phyloP scores from a whole-genome alignment of 2,113 vertebrate species.

The Amblyornis subalaris region DNA sequence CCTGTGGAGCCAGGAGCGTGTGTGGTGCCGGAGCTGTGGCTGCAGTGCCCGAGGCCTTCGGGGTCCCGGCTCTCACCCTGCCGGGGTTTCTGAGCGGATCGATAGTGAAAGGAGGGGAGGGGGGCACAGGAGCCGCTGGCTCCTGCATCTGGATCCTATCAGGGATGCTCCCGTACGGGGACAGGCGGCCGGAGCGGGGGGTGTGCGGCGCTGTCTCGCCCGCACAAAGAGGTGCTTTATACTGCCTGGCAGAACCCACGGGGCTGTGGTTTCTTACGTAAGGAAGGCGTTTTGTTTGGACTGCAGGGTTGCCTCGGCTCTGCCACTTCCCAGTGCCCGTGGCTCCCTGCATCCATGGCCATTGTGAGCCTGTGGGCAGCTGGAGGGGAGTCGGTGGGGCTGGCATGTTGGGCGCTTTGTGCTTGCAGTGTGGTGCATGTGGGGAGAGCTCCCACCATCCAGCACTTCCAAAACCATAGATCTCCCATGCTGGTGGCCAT shows the following conservation, averaged over 20 bases:
- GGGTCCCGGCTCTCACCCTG: background rate
- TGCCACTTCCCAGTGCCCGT: slow-evolving; percentile 32
- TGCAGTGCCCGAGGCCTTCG: fast-evolving
- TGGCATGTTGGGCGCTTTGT: fast-evolving
- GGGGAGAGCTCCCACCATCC: background rate
- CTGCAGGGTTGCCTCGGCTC: slow-evolving; percentile 20
- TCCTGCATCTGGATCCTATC: slow-evolving; percentile 62
- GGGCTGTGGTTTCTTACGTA: slow-evolving; percentile 73
- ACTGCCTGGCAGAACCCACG: slow-evolving; percentile 56
- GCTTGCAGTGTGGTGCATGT: background rate
- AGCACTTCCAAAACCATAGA: fast-evolving
- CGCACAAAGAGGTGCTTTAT: slow-evolving; percentile 73
- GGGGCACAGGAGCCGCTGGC: background rate
- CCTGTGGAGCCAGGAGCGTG: fast-evolving
- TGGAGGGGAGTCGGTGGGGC: background rate
- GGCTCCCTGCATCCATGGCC: background rate
- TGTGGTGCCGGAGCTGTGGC: background rate
- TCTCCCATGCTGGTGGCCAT: fast-evolving
- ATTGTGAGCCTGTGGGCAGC: background rate
- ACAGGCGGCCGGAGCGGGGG: slow-evolving; percentile 4
- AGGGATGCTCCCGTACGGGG: background rate
- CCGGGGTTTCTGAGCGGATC: fast-evolving
- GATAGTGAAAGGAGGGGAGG: background rate
- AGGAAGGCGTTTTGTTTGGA: slow-evolving; percentile 69
- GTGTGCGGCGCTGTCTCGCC: background rate